Conservation (phyloP, 2,113 vertebrate species). For the Microcebus ravelobensis region DNA sequence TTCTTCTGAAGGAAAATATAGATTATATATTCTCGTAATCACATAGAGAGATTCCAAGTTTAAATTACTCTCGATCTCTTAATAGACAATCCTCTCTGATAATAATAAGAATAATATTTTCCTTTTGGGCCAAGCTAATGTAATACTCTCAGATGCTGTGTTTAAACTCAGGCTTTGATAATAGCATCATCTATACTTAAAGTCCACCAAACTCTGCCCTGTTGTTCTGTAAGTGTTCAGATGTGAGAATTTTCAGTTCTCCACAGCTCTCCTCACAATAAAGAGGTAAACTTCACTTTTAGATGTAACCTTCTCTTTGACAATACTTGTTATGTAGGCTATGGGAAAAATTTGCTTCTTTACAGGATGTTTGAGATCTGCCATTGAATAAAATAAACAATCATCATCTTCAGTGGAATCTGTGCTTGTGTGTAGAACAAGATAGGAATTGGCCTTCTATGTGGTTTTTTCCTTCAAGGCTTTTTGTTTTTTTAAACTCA, state of each 20-base stretch:
- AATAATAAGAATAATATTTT: neutral
- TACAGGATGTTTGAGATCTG: neutral
- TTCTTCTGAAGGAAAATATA: neutral
- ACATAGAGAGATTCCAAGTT: neutral
- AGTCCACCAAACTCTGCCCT: neutral
- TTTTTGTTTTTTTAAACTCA: neutral
- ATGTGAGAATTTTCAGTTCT: neutral
- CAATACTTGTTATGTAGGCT: neutral
- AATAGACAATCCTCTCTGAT: neutral
- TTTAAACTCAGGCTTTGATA: constrained; percentile 1
- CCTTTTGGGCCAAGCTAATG: neutral
- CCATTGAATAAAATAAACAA: constrained; percentile 22
- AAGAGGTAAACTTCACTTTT: neutral
- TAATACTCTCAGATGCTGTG: neutral
- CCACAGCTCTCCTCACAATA: neutral
- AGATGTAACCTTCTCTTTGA: neutral
- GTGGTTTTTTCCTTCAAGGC: neutral
- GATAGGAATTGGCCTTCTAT: neutral
- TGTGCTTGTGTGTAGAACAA: constrained; percentile 8
- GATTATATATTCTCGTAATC: neutral
- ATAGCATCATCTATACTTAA: neutral
- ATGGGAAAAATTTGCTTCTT: neutral
- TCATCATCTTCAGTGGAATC: neutral
- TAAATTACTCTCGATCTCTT: neutral
- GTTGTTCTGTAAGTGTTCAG: neutral